Evolutionary conservation across 2,888 invertebrate genomes (phyloP), one percentile per base, ranked within the genome.

Genomic region (Habrosyne pyritoides): DNA sequence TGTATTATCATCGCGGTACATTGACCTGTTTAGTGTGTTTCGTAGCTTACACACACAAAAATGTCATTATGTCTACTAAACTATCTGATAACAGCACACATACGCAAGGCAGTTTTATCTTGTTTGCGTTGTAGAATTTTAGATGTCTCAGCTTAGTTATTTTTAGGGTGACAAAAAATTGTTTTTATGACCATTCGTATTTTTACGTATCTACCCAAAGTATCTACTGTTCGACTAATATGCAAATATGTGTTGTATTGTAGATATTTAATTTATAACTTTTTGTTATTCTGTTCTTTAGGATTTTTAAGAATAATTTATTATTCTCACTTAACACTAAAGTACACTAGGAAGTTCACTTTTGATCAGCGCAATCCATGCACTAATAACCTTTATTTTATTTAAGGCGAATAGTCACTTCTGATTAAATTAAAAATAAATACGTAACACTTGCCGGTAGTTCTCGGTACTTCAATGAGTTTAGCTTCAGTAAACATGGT

Each of bases 1-100:
- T 64, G 69, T 81, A 84, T 87, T 89, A 87, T 89, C 84, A 86
- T 75, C 68, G 67, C 69, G 69, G 89, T 83, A 79, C 91, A 77
- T 84, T 89, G 89, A 89, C 89, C 90, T 83, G 81, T 70, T 85
- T 83, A 74, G 67, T 74, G 67, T 74, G 75, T 84, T 86, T 84
- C 77, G 78, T 81, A 71, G 77, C 70, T 75, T 73, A 81, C 82
- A 68, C 81, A 81, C 80, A 86, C 81, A 77, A 70, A 71, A 71
- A 71, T 68, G 61, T 68, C 71, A 71, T 74, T 78, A 74, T 75
- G 69, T 59, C 67, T 73, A 70, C 66, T 72, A 77, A 71, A 81
- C 68, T 77, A 76, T 78, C 77, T 73, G 87, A 88, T 88, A 89
- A 86, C 73, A 12, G 10, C 42, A 59, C 69, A 74, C 76, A 80